phyloP scores from a whole-genome alignment of 2,888 invertebrate genomes.

The Clepsis dumicolana region DNA sequence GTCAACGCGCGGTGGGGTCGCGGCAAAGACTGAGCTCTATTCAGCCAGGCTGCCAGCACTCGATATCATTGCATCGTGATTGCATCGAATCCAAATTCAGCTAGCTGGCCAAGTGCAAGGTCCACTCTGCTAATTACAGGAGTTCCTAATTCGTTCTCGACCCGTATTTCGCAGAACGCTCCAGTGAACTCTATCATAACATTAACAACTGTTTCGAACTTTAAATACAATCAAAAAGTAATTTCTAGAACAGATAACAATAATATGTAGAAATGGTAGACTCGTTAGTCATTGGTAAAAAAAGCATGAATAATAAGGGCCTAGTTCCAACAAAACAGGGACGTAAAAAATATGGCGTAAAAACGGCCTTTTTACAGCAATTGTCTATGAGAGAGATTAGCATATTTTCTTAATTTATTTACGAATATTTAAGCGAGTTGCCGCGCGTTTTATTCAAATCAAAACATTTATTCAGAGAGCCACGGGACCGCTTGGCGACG shows the following conservation, averaged over 20 bases:
- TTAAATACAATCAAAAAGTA: too few species aligned
- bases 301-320: background rate
- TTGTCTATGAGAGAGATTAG: constrained; percentile 35
- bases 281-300: background rate
- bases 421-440: constrained; percentile 41
- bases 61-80: background rate
- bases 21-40: constrained; percentile 35
- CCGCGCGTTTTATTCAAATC: constrained; percentile 41
- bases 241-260: too few species aligned
- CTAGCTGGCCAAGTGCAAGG: background rate
- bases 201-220: too few species aligned
- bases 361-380: constrained; percentile 19
- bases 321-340: background rate
- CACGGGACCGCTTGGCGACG: constrained; percentile 24
- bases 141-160: background rate
- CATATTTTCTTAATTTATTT: constrained; percentile 42
- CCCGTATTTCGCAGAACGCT: too few species aligned
- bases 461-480: constrained; percentile 38
- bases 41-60: constrained; percentile 22
- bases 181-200: too few species aligned
- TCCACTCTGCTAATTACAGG: background rate
- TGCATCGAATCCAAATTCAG: background rate
- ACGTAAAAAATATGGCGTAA: constrained; percentile 12
- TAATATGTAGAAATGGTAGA: too few species aligned
- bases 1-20: constrained; percentile 17